Evolutionary conservation across 2,797 vertebrate genomes (phyloP).

Genomic region (Toxotes lorentzi): DNA sequence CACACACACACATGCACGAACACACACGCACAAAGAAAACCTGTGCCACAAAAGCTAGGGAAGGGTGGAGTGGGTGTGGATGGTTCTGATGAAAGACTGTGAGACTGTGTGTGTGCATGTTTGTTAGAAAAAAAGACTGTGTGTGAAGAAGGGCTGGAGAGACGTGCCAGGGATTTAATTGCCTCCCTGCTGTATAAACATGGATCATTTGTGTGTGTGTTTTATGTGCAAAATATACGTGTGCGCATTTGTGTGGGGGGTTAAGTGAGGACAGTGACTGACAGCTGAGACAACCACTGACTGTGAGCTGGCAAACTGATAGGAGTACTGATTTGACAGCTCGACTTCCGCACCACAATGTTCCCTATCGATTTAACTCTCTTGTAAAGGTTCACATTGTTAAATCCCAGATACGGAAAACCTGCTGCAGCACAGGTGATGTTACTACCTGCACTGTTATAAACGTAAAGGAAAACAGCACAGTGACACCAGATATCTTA

Average conservation of each 20-base stretch:
- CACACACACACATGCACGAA: neutral
- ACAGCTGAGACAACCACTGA: slow-evolving; percentile 25
- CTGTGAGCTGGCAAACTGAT: slow-evolving; percentile 41
- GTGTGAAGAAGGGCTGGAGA: neutral
- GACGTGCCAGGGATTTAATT: slow-evolving; percentile 32
- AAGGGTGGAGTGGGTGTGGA: slow-evolving; percentile 70
- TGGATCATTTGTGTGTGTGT: slow-evolving; percentile 3
- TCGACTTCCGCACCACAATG: slow-evolving; percentile 18
- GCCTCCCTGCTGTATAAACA: slow-evolving; percentile 34
- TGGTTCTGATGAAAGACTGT: slow-evolving; percentile 48
- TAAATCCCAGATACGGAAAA: neutral
- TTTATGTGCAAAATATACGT: neutral
- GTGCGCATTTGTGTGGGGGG: slow-evolving; percentile 4
- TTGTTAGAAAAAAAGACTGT: slow-evolving; percentile 26
- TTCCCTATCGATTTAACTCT: slow-evolving; percentile 4
- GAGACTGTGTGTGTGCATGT: slow-evolving; percentile 33
- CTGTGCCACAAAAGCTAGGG: slow-evolving; percentile 46
- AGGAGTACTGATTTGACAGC: slow-evolving; percentile 40
- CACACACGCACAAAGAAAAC: slow-evolving; percentile 2
- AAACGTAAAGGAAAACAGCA: no score
- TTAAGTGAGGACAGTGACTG: slow-evolving; percentile 34
- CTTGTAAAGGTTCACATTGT: neutral
- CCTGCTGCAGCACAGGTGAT: neutral
- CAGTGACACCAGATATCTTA: no score
- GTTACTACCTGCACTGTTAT: neutral